These are phyloP conservation scores for Protaetia brevitarsis DNA, from an alignment of 1,140 invertebrate genomes.

Conservation along the genomic window DNA sequence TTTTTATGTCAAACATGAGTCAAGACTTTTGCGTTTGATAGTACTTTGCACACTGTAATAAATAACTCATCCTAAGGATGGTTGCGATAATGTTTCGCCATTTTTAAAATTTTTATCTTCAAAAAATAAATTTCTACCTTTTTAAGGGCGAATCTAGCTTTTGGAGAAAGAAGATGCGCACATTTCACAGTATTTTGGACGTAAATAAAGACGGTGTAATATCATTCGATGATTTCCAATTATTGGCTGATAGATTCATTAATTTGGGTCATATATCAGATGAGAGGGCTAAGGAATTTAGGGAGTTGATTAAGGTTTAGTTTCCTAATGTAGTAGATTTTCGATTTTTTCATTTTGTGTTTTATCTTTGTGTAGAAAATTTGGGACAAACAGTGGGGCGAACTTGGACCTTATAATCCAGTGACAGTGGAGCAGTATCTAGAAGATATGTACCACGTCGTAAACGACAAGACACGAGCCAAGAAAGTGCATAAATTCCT, in stretches of 20 bases:
- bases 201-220: slow-evolving; percentile 83
- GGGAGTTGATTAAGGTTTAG: slow-evolving; percentile 60
- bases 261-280: slow-evolving; percentile 67
- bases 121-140: background rate
- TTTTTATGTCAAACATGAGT: background rate
- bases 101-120: background rate
- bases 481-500: slow-evolving; percentile 72
- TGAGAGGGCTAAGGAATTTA: slow-evolving; percentile 63
- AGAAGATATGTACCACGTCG: slow-evolving; percentile 74
- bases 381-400: slow-evolving; percentile 82
- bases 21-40: no score
- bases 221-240: slow-evolving; percentile 74
- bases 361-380: slow-evolving; percentile 56
- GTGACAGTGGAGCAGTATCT: slow-evolving; percentile 77
- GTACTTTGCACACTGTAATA: no score
- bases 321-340: slow-evolving; percentile 15
- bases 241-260: slow-evolving; percentile 69
- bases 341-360: slow-evolving; percentile 20
- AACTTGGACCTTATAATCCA: slow-evolving; percentile 73
- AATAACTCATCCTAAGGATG: no score
- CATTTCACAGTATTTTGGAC: slow-evolving; percentile 74
- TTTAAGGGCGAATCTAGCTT: slow-evolving; percentile 73
- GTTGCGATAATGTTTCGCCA: background rate
- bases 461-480: slow-evolving; percentile 70
- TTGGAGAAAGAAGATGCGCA: slow-evolving; percentile 86